Evolutionary conservation across 2,113 vertebrate species (phyloP).

Genomic region (Laterallus jamaicensis): DNA sequence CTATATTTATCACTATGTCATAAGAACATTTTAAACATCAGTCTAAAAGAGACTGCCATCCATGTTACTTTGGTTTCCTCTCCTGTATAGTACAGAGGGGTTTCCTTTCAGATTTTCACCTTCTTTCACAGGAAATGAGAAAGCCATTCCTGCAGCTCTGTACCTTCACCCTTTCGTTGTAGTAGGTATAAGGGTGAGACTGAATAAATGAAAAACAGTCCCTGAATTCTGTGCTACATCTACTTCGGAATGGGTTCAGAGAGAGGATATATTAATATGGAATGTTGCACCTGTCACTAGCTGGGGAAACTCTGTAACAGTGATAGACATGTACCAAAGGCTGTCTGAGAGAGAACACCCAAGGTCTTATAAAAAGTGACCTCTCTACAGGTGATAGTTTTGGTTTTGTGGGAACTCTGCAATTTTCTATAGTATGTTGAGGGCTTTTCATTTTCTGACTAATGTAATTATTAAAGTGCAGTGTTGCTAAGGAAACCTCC

Average conservation of each 20-base stretch:
- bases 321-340: not conserved
- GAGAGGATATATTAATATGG: not conserved
- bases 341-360: not conserved
- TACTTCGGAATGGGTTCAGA: not conserved
- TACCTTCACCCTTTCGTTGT: rapidly evolving
- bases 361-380: not conserved
- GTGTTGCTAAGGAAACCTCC: slow-evolving; percentile 29
- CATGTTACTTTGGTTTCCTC: not conserved
- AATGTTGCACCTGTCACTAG: not conserved
- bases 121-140: not conserved
- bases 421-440: not conserved
- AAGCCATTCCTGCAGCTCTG: not conserved
- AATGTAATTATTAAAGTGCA: slow-evolving; percentile 20
- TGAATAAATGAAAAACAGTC: not conserved
- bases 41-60: not conserved
- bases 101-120: not conserved
- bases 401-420: not conserved
- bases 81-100: not conserved
- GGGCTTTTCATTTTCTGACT: not conserved
- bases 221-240: not conserved
- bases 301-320: not conserved
- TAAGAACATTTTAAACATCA: not conserved
- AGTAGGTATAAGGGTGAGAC: not conserved
- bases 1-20: not conserved
- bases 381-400: not conserved